Evolutionary conservation across 2,113 vertebrate genomes (phyloP), one percentile per base, ranked within the genome.

Genomic region (Lycaon pictus): DNA sequence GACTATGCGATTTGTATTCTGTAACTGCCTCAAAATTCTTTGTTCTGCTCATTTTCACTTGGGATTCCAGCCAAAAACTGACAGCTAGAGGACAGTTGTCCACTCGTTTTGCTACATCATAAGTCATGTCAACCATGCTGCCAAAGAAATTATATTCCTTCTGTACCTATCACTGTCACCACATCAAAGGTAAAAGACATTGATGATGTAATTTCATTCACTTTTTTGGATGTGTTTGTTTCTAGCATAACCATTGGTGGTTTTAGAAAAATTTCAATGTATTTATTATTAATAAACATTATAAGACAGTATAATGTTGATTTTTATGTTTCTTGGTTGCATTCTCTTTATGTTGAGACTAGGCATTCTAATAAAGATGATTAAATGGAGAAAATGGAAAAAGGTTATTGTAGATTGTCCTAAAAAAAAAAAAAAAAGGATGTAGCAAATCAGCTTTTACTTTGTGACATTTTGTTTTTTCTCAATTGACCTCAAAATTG

Each of bases 101-200:
- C 53, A 65, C 53, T 91, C 77, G 56, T 37, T 87, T 93, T 96
- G 27, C 67, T 97, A 85, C 69, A 97, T 98, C 87, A 88, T 27
- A 35, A 96, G 29, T 69, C n/a, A 80, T 95, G 83, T 76, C 97
- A 97, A 93, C 81, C 96, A 95, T 53, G 7, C 63, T 97, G 80
- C 82, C 79, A 94, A 92, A 97, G 96, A 97, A 98, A 94, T 94
- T 82, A 97, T 95, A 13, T 77, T n/a, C 71, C 74, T 98, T 93
- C 82, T 94, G 55, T 96, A 98, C 2, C 0, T 88, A 96, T 97
- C 94, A 91, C 10, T 51, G 53, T 96, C 60, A 72, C 3, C 82
- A 76, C 83, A 96, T 97, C 74, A 96, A 95, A 97, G 32, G 63
- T n/a, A 67, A 92, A 95, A 82, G 77, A 95, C 94, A 74, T 84